Evolutionary conservation across 1,140 invertebrate genomes (phyloP), one percentile per base, ranked within the genome.

Genomic region (Dinoponera quadriceps): DNA sequence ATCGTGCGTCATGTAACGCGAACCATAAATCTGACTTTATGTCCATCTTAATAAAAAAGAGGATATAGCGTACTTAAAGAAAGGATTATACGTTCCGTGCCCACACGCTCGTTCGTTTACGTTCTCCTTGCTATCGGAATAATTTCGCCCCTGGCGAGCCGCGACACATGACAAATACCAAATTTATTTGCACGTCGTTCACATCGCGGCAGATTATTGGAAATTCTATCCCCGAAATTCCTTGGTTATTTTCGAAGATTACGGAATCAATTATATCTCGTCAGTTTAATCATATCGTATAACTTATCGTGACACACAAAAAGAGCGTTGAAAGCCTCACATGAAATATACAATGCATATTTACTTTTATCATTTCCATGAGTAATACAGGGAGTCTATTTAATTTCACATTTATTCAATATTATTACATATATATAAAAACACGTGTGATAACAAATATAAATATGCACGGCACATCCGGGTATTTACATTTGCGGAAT

Each of bases 1-100:
- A 71, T 59, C 54, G 51, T 49, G 54, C 22, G 51, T 80, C 75
- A 25, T 80, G 25, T 69, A 71, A 80, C 22, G 51, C 54, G 13
- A 0, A 18, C 22, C 57, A 80, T 80, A 80, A 80, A 71, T 80
- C 49, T 71, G 51, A 80, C 75, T 71, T 80, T 80, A 80, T 80
- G 57, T 25, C 65, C 57, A 65, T 57, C 25, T 80, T 80, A 80
- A 80, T 80, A 80, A 80, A 80, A 77, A 80, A 80, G 18, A 14
- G 38, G 22, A 71, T 80, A 80, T 48, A 3, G 38, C 51, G 51
- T 48, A 71, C 65, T 71, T 80, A 80, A 80, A 71, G 25, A 80
- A 80, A 71, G 75, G 75, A 80, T 80, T 80, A 80, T 57, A 11
- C 75, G 38, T 69, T 22, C 27, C 25, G 25, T 59, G 25, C 51